Evolutionary conservation across 2,797 vertebrate species (phyloP), one percentile per base, ranked within the genome.

Genomic region (Streptopelia turtur): DNA sequence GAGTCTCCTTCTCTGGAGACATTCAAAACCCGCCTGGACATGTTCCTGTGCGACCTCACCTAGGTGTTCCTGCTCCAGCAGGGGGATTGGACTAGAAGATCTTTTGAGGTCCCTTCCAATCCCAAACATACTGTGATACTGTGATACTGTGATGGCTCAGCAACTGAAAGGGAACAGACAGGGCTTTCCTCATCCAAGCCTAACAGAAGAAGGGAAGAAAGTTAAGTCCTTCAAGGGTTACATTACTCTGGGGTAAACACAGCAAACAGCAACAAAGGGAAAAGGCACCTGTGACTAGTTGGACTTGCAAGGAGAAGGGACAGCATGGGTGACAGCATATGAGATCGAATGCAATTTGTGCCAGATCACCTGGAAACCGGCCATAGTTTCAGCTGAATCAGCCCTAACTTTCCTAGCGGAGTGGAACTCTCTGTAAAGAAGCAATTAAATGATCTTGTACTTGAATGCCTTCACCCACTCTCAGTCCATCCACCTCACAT

Each of bases 351-450:
- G 23, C 81, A 75, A 30, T 65, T 78, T 78, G 11, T 81, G 57
- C 9, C 33, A 47, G 33, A 35, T 72, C 21, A 17, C 71, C 86
- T 91, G 41, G 57, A 71, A 50, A 61, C 15, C 31, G 52, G 50
- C 24, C 41, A 28, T 10, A 53, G 33, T 69, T 91, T 95, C 72
- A 94, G 37, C 22, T 94, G 76, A 88, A 65, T 88, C 83, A 86
- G 18, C 25, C 15, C 37, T 61, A 61, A 88, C 5, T 50, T 66
- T 55, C n/a, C 27, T 35, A 78, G 30, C 6, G 24, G 7, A 17
- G 20, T 81, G 37, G 11, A 56, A 53, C 10, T 33, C 9, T 39
- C 30, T 78, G 6, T 70, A 66, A 65, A 7, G 23, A 70, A 35
- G 53, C 23, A 91, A 74, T 56, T 59, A 76, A 81, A 59, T 25